Evolutionary conservation across 2,797 vertebrate genomes (phyloP), one percentile per base, ranked within the genome.

Genomic region (Betta splendens): DNA sequence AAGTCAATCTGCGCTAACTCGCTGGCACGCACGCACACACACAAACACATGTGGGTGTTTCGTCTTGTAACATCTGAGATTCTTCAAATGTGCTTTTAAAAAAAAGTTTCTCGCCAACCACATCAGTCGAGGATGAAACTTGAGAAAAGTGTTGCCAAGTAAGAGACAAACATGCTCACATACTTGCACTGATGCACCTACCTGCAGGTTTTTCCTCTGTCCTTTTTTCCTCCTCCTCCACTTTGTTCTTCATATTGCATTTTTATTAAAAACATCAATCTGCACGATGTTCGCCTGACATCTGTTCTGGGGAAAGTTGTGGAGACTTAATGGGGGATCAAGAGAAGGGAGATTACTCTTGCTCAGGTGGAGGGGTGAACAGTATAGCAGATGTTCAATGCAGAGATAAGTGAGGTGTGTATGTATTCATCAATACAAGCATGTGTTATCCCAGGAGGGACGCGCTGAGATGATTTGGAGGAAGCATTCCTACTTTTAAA

Each of bases 31-130:
- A 62, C 61, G 29, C 57, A 46, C 60, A 64, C 38, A 62, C 73
- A 64, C 83, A 81, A 77, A 72, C 80, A 82, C 75, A 79, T 64
- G 88, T 89, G 84, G 84, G 86, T 85, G 86, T 87, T 84, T 84
- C 64, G 74, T 85, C 85, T 86, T 87, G 83, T 84, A 85, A 87
- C 88, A 86, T 89, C 85, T 82, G 77, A 89, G 74, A 74, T 77
- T 79, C 85, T 89, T 91, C 87, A 90, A 88, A 91, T 87, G 67
- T 36, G 57, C 85, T 87, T 90, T 89, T 84, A 75, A 85, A 85
- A 83, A 87, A 89, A 85, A 81, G 91, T 31, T 90, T 89, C 79
- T 88, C 64, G 63, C 85, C 87, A 87, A 86, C 81, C 79, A 83
- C 87, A 84, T 90, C 83, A 89, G 86, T 83, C 49, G 79, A 80